Base-by-base conservation (phyloP, 2,113 vertebrate species). In the Potamarius usumacintae region DNA sequence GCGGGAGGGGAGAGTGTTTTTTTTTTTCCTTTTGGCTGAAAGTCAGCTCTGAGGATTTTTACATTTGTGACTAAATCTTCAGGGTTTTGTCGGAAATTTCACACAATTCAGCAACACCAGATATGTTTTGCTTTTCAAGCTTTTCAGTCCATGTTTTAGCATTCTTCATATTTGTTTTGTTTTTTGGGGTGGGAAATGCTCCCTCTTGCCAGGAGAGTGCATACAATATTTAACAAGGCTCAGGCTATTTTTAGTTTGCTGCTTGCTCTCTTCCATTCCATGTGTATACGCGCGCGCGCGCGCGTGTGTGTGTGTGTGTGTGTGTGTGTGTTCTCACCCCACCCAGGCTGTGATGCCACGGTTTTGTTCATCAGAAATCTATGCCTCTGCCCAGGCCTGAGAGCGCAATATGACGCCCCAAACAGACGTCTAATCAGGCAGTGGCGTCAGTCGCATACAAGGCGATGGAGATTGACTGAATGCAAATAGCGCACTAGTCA, bases 201-300 rank as follows among this genome's bases (percentile, higher is more conserved):
- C 82, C 86, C 69, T 88, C 88, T 86, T 90, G 87, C 89, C 88
- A 90, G 85, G 90, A 90, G 91, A 94, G 67, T 88, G 89, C 83
- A 90, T 94, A 89, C 94, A 95, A 94, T 94, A 94, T 94, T 94
- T 94, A 95, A 93, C 92, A 87, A 91, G 91, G 90, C 90, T 85
- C 9, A 65, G 48, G 83, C 92, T 94, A 95, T 95, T 94, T 94
- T 92, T 83, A 92, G 93, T 88, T 67, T 50, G 90, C 80, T 1
- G 83, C 63, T 82, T 50, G 52, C 85, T 89, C 76, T 88, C 53
- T 22, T 85, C 53, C 55, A 82, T n/a, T 25, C 18, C 30, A 22
- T 76, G n/a, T 30, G 78, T 81, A 52, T 65, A 42, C 82, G 9
- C 58, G 22, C n/a, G n/a, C n/a, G n/a, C n/a, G n/a, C n/a, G n/a